A percentile compares a stretch with the other conserved stretches of the same genome.
Conservation (phyloP, 2,797 vertebrate species). For the Channa striata region DNA sequence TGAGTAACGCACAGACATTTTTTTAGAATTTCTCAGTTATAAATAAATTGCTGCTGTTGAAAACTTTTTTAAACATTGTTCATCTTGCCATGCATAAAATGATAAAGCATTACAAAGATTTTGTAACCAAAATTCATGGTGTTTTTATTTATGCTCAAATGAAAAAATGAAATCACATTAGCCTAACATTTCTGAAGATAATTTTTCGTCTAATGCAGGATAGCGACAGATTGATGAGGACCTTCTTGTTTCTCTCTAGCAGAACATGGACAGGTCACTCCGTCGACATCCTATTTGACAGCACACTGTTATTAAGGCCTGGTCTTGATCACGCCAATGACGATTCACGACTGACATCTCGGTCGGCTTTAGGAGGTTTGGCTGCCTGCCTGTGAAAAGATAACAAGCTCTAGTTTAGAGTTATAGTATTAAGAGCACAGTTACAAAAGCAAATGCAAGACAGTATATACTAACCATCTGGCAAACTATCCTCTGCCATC, state of each 20-base stretch:
- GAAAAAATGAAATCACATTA: conserved; percentile 24
- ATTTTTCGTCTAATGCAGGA: conserved; percentile 12
- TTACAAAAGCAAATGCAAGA: neutral
- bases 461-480: conserved; percentile 65
- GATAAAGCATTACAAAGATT: conserved; percentile 32
- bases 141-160: conserved; percentile 38
- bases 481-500: conserved; percentile 38
- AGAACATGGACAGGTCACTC: conserved; percentile 79
- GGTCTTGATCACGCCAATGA: conserved; percentile 62
- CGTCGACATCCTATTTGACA: conserved; percentile 79
- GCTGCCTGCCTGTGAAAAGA: conserved; percentile 54
- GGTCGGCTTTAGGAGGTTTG: conserved; percentile 27
- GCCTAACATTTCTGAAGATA: conserved; percentile 18
- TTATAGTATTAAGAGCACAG: neutral
- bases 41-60: neutral
- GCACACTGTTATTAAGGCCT: conserved; percentile 69
- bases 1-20: conserved; percentile 78
- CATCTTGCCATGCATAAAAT: conserved; percentile 8
- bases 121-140: conserved; percentile 9
- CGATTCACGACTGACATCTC: conserved; percentile 26
- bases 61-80: neutral
- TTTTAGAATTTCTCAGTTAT: neutral
- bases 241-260: conserved; percentile 55
- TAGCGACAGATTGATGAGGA: conserved; percentile 4
- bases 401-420: neutral